These are phyloP conservation scores for Subacronicta megacephala DNA, from an alignment of 2,888 invertebrate species.

Conservation along the genomic window DNA sequence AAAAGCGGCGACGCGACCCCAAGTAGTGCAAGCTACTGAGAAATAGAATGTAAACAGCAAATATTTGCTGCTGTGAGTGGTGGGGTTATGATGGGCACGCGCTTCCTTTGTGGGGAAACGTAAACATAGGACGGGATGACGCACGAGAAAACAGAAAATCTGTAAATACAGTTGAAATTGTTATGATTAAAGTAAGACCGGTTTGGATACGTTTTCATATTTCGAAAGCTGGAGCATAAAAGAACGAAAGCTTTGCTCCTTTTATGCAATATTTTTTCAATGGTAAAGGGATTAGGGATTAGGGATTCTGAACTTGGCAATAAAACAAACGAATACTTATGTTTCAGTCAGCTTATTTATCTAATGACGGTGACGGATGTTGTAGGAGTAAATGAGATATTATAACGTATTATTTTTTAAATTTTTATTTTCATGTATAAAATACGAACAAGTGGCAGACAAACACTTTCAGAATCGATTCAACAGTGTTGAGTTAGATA, in stretches of 20 bases:
- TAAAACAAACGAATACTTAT: background rate
- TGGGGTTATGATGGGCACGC: constrained; percentile 43
- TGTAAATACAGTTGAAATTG: background rate
- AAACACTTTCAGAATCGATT: background rate
- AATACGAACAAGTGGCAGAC: background rate
- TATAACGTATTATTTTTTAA: no score
- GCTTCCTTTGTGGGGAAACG: constrained; percentile 7
- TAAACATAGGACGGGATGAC: constrained; percentile 19
- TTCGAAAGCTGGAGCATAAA: no score
- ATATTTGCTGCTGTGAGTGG: constrained; percentile 60
- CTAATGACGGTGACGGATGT: constrained; percentile 1
- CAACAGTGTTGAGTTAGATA: background rate
- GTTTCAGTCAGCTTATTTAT: constrained; percentile 2
- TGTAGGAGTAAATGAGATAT: constrained; percentile 6
- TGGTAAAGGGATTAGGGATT: no score
- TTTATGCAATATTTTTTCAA: no score
- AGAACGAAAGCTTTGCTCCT: no score
- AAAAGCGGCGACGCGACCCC: constrained; percentile 58
- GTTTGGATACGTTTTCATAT: no score
- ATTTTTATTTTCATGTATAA: no score
- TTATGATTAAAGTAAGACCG: no score
- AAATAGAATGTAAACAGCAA: constrained; percentile 66
- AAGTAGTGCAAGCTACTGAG: constrained; percentile 47
- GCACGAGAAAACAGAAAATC: constrained; percentile 1
- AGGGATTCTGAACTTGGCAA: no score